These are phyloP conservation scores for Eretmocerus hayati DNA, from an alignment of 2,888 invertebrate species.

Conservation along the genomic window DNA sequence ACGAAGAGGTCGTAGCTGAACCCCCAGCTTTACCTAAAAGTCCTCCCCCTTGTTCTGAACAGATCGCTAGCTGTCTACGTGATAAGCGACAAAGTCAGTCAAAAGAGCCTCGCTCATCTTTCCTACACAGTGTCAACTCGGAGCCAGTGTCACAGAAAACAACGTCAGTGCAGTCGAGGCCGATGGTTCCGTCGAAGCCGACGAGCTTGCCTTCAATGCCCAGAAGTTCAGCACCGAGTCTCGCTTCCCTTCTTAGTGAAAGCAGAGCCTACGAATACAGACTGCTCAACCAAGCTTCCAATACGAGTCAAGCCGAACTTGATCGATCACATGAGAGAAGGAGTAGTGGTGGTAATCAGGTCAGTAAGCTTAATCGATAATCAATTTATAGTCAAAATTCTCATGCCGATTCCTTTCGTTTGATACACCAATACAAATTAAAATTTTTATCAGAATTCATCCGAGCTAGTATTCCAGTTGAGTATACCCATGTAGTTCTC, in stretches of 20 bases:
- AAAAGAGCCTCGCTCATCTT: conserved; percentile 57
- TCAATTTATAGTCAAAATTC: too few relatives aligned
- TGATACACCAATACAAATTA: too few relatives aligned
- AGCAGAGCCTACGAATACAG: conserved; percentile 18
- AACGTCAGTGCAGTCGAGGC: conserved; percentile 50
- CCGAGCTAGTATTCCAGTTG: too few relatives aligned
- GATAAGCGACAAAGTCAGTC: background rate
- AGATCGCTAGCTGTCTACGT: conserved; percentile 35
- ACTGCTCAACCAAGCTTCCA: too few relatives aligned
- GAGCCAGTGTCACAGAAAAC: conserved; percentile 37
- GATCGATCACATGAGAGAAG: too few relatives aligned
- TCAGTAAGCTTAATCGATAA: too few relatives aligned
- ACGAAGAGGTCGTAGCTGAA: conserved; percentile 65
- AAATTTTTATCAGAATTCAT: conserved; percentile 25
- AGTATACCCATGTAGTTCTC: too few relatives aligned
- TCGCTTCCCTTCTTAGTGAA: conserved; percentile 15
- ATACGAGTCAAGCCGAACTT: too few relatives aligned
- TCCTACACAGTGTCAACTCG: conserved; percentile 61
- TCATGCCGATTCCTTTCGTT: too few relatives aligned
- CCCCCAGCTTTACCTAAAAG: conserved; percentile 65
- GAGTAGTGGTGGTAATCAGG: too few relatives aligned
- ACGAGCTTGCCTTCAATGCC: conserved; percentile 46
- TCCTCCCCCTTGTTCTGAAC: conserved; percentile 64
- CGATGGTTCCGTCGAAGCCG: conserved; percentile 68
- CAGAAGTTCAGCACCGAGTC: conserved; percentile 5